A percentile compares a stretch with the other conserved stretches of the same genome.
These are phyloP conservation scores for Ceraclea dissimilis DNA, from an alignment of 2,888 invertebrate genomes.

Conservation along the genomic window DNA sequence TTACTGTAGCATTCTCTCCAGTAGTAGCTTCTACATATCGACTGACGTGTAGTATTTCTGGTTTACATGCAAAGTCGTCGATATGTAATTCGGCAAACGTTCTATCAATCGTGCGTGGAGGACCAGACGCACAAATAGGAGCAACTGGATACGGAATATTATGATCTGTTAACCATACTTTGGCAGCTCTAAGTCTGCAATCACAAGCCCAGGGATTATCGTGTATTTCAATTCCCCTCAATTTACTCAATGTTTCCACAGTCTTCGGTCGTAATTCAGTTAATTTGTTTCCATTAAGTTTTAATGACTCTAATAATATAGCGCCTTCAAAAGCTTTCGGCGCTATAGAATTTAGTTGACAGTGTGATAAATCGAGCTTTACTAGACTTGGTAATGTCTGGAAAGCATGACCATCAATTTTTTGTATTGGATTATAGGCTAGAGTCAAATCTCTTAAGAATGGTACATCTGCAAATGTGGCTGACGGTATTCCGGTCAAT, in stretches of 20 bases:
- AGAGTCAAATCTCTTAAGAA: slow-evolving; percentile 75
- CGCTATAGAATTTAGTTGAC: slow-evolving; percentile 71
- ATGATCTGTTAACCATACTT: slow-evolving; percentile 71
- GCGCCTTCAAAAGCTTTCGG: slow-evolving; percentile 71
- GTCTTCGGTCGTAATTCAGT: slow-evolving; percentile 64
- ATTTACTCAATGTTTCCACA: slow-evolving; percentile 62
- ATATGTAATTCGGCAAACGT: slow-evolving; percentile 69
- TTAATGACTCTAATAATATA: slow-evolving; percentile 66
- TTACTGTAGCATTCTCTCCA: slow-evolving; percentile 79
- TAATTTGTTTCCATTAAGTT: slow-evolving; percentile 74
- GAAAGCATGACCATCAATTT: slow-evolving; percentile 70
- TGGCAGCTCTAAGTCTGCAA: slow-evolving; percentile 72
- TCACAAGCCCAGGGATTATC: slow-evolving; percentile 88
- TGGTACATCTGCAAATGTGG: slow-evolving; percentile 70
- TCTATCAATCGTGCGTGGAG: slow-evolving; percentile 61
- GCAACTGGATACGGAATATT: slow-evolving; percentile 72
- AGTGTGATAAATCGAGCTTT: slow-evolving; percentile 76
- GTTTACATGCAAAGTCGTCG: slow-evolving; percentile 81
- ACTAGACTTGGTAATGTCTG: slow-evolving; percentile 67
- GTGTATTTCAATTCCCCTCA: slow-evolving; percentile 75
- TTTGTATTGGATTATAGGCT: slow-evolving; percentile 74
- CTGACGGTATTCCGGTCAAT: slow-evolving; percentile 70
- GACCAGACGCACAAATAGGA: slow-evolving; percentile 67
- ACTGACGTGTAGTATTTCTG: slow-evolving; percentile 67
- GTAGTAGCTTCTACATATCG: slow-evolving; percentile 70